Evolutionary conservation across 2,888 invertebrate species (phyloP).

Genomic region (Andrena fulva): DNA sequence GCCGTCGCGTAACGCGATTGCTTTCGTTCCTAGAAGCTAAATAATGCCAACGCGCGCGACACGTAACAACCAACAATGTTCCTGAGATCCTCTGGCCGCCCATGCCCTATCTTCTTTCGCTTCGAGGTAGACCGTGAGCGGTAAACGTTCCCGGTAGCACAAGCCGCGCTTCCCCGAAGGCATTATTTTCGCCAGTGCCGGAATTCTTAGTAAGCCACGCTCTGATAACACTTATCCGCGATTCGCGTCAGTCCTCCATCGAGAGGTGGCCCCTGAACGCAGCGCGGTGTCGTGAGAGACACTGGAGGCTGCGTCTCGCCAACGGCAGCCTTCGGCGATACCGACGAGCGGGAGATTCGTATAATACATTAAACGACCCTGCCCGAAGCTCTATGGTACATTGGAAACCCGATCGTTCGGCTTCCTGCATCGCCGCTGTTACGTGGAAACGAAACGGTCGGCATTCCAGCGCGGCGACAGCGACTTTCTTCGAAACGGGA

Average conservation of each 20-base stretch:
- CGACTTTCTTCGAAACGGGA: slow-evolving; percentile 70
- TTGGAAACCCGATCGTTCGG: slow-evolving; percentile 34
- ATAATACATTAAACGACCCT: slow-evolving; percentile 1
- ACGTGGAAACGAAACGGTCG: slow-evolving; percentile 52
- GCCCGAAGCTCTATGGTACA: background rate
- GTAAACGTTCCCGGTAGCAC: slow-evolving; percentile 64
- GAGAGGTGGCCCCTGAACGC: background rate
- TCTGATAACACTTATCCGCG: slow-evolving; percentile 41
- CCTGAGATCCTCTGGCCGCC: slow-evolving; percentile 45
- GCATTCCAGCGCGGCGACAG: slow-evolving; percentile 49
- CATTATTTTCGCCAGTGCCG: slow-evolving; percentile 66
- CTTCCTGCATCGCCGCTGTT: slow-evolving; percentile 34
- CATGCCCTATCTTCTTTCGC: slow-evolving; percentile 66
- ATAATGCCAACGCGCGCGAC: slow-evolving; percentile 48
- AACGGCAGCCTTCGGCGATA: background rate
- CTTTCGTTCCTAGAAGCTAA: slow-evolving; percentile 68
- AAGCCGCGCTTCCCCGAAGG: slow-evolving; percentile 63
- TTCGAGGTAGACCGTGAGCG: slow-evolving; percentile 57
- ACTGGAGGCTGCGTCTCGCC: background rate
- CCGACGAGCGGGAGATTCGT: background rate
- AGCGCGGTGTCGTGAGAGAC: slow-evolving; percentile 3
- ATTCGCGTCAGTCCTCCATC: background rate
- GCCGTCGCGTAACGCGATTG: slow-evolving; percentile 58
- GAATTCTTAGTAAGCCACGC: slow-evolving; percentile 55
- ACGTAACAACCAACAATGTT: slow-evolving; percentile 52